These are phyloP conservation scores for Monarcha castaneiventris DNA, from an alignment of 2,113 vertebrate genomes.

Conservation along the genomic window DNA sequence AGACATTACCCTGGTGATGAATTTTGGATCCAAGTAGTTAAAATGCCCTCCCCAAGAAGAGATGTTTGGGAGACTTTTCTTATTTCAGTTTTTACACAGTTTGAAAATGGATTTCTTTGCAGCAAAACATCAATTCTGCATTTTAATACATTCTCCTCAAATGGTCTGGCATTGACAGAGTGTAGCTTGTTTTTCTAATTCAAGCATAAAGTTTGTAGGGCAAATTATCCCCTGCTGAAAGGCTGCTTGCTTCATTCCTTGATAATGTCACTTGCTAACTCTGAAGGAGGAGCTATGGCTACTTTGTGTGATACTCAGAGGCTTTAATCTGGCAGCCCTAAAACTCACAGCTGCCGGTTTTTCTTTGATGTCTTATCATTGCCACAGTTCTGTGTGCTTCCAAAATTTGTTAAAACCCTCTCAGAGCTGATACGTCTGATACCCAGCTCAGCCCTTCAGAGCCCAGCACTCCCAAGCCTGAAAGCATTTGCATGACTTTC, in stretches of 20 bases:
- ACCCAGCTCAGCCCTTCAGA: neutral
- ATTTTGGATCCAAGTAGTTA: neutral
- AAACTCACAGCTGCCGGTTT: neutral
- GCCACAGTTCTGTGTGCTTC: neutral
- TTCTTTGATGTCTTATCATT: constrained; percentile 41
- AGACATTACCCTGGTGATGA: neutral
- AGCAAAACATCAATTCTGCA: neutral
- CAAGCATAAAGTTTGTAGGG: constrained; percentile 6
- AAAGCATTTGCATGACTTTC: neutral
- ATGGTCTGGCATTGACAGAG: neutral
- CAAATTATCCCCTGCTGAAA: constrained; percentile 40
- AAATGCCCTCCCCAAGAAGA: neutral
- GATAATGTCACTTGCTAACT: constrained; percentile 6
- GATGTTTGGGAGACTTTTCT: neutral
- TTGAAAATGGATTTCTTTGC: neutral
- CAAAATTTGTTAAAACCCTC: neutral
- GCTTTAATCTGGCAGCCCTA: constrained; percentile 31
- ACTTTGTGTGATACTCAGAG: neutral
- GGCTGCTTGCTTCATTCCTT: neutral
- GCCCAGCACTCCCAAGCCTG: neutral
- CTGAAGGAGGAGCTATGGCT: constrained; percentile 10
- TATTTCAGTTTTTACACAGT: neutral
- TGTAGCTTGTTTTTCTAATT: neutral
- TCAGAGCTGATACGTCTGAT: neutral
- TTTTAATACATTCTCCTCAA: neutral